Evolutionary conservation across 2,888 invertebrate genomes (phyloP).

Genomic region (Cartodere bifasciata): DNA sequence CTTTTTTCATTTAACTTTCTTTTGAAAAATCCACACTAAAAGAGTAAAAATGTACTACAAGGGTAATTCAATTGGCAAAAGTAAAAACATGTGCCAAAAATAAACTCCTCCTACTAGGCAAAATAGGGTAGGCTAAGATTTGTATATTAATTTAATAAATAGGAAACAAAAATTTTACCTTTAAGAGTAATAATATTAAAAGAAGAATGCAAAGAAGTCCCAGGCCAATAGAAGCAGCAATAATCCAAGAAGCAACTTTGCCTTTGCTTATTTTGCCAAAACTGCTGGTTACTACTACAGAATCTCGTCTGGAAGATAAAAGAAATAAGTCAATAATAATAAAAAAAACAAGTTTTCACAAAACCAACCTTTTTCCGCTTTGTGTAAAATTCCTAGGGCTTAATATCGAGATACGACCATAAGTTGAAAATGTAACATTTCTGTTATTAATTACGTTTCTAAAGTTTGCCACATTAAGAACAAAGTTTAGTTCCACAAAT

Average conservation of each 20-base stretch:
- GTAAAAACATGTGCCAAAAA: too few species aligned
- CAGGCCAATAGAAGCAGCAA: slow-evolving; percentile 33
- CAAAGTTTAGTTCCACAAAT: slow-evolving; percentile 1
- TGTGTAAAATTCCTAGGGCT: slow-evolving; percentile 22
- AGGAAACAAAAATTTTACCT: too few species aligned
- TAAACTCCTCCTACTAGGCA: too few species aligned
- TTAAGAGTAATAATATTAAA: slow-evolving; percentile 30
- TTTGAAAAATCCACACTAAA: too few species aligned
- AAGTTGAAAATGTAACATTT: slow-evolving; percentile 25
- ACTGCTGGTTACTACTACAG: slow-evolving; percentile 25
- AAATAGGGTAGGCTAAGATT: too few species aligned
- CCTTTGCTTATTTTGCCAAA: slow-evolving; percentile 25
- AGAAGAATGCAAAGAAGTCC: slow-evolving; percentile 34
- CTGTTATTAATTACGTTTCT: too few species aligned
- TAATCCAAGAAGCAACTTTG: slow-evolving; percentile 34
- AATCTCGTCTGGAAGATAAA: slow-evolving; percentile 20
- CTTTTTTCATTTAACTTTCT: too few species aligned
- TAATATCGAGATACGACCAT: slow-evolving; percentile 24
- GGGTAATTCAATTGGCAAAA: too few species aligned
- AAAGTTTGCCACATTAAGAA: too few species aligned
- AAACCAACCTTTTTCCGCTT: slow-evolving; percentile 16
- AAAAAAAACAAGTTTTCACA: neutral
- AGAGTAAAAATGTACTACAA: too few species aligned
- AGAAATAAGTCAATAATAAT: neutral
- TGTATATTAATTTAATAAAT: too few species aligned